Evolutionary conservation across 2,888 invertebrate species (phyloP).

Genomic region (Peribatodes rhomboidaria): DNA sequence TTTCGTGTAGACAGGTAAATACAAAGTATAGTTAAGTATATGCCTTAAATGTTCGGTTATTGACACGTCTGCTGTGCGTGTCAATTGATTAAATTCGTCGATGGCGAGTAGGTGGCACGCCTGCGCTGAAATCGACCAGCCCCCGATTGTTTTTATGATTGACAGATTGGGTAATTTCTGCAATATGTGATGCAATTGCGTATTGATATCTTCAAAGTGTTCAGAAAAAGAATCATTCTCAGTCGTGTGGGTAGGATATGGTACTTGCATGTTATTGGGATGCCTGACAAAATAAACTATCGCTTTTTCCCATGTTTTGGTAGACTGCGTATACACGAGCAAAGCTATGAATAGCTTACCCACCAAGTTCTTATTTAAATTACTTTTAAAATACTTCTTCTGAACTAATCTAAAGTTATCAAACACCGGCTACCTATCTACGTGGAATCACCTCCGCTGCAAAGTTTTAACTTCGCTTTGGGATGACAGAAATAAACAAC

Average conservation of each 20-base stretch:
- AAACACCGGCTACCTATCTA: neutral
- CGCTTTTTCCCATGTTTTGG: too few species aligned
- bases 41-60: too few species aligned
- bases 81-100: neutral
- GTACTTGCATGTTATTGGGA: too few species aligned
- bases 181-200: too few species aligned
- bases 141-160: neutral
- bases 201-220: too few species aligned
- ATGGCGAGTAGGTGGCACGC: slow-evolving; percentile 1
- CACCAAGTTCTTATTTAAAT: neutral
- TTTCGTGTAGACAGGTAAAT: too few species aligned
- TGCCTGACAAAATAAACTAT: too few species aligned
- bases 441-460: slow-evolving; percentile 7
- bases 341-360: too few species aligned
- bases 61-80: neutral
- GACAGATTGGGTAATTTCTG: neutral
- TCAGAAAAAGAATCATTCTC: too few species aligned
- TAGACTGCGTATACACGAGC: too few species aligned
- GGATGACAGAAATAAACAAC: slow-evolving; percentile 15
- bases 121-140: neutral
- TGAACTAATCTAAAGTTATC: neutral
- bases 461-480: slow-evolving; percentile 18
- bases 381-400: neutral
- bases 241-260: too few species aligned
- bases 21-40: too few species aligned